Evolutionary conservation across 2,113 vertebrate genomes (phyloP).

Genomic region (Calcarius ornatus): DNA sequence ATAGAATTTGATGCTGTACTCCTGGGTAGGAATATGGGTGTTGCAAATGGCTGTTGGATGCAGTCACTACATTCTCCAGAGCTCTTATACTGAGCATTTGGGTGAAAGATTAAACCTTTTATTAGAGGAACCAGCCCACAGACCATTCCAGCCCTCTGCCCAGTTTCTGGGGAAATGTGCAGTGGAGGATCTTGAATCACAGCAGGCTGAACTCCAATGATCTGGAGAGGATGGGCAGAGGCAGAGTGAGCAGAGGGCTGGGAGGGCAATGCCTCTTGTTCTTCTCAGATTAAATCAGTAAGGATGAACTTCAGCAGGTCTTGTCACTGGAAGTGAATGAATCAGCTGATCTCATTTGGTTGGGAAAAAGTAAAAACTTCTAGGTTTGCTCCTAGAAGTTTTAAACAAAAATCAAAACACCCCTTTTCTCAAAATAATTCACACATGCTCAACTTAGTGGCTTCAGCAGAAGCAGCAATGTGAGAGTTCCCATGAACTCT

Average conservation of each 20-base stretch:
- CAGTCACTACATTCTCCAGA: background rate
- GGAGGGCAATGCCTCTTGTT: background rate
- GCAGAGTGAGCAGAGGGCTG: background rate
- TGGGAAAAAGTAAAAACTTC: background rate
- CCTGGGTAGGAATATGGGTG: background rate
- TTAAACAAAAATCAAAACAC: background rate
- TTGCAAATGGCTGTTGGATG: background rate
- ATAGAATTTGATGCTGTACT: background rate
- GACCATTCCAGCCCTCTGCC: background rate
- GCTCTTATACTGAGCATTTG: background rate
- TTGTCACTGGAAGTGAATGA: background rate
- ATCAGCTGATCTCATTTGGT: background rate
- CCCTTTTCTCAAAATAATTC: background rate
- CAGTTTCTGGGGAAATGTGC: background rate
- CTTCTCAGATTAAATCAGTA: background rate
- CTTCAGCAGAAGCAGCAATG: constrained; percentile 15
- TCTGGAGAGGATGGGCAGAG: background rate
- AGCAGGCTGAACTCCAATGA: background rate
- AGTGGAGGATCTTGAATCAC: background rate
- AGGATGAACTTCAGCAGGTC: background rate
- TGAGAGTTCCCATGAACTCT: constrained; percentile 45
- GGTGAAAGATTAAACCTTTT: background rate
- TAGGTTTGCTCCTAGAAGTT: background rate
- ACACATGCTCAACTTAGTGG: background rate
- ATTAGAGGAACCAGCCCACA: background rate